These are phyloP conservation scores for Pteronura brasiliensis DNA, from an alignment of 2,113 vertebrate genomes.

Conservation along the genomic window DNA sequence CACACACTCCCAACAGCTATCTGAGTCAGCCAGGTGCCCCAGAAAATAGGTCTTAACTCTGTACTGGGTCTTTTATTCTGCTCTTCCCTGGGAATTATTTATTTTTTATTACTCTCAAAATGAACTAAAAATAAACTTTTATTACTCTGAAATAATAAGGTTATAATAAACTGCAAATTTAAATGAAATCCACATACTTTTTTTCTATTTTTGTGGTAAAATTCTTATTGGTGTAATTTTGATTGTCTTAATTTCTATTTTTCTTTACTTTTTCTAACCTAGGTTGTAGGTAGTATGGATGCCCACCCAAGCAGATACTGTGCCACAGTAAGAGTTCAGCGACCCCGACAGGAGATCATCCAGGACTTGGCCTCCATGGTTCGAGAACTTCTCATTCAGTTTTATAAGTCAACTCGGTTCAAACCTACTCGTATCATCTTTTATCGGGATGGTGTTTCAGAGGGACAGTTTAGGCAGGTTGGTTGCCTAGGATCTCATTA, in stretches of 20 bases:
- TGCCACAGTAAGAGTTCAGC: conserved; percentile 97
- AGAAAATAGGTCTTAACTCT: conserved; percentile 10
- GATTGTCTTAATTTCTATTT: neutral
- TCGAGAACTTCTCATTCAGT: conserved; percentile 98
- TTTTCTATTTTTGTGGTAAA: neutral
- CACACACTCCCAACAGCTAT: neutral
- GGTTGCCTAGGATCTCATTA: neutral
- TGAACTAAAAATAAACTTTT: neutral
- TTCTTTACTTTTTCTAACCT: neutral
- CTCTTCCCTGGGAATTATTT: conserved; percentile 17
- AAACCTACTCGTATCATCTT: conserved; percentile 99
- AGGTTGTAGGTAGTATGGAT: conserved; percentile 99
- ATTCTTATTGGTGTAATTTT: neutral
- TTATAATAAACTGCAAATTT: neutral
- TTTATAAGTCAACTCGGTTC: conserved; percentile 99
- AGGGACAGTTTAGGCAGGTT: conserved; percentile 99
- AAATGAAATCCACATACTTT: neutral
- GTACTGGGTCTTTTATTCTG: neutral
- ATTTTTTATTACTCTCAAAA: conserved; percentile 40
- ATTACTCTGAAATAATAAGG: conserved; percentile 7
- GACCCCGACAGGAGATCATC: conserved; percentile 98
- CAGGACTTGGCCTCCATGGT: conserved; percentile 99
- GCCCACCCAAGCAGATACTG: conserved; percentile 99
- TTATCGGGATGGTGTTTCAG: conserved; percentile 94
- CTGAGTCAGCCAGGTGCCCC: neutral